Evolutionary conservation across 1,140 invertebrate species (phyloP).

Genomic region (Calliphora vicina): DNA sequence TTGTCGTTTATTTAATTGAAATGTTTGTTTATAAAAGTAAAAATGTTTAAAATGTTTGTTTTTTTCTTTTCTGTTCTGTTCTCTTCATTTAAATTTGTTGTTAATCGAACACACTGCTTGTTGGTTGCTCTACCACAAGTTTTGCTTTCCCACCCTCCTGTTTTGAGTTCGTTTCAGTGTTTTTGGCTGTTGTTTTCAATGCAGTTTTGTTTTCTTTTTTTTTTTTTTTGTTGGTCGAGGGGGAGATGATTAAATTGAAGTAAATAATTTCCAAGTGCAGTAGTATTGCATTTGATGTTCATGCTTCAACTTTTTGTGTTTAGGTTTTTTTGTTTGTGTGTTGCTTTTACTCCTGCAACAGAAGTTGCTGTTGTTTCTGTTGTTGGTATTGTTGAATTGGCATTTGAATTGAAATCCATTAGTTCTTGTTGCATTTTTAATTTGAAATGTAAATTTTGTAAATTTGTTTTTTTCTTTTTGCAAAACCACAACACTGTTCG

Average conservation of each 20-base stretch:
- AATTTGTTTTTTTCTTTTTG: conserved; percentile 4
- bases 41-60: too few species aligned
- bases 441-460: conserved; percentile 30
- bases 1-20: neutral
- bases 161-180: neutral
- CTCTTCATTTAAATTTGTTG: neutral
- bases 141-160: neutral
- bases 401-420: conserved; percentile 31
- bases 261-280: neutral
- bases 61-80: too few species aligned
- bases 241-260: neutral
- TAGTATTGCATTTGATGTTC: neutral
- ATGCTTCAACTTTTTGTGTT: neutral
- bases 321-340: neutral
- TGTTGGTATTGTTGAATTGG: conserved; percentile 24
- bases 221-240: neutral
- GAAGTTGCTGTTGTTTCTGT: conserved; percentile 3
- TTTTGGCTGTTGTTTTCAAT: neutral
- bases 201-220: neutral
- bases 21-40: neutral
- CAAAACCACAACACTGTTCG: neutral
- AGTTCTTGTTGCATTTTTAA: conserved; percentile 30
- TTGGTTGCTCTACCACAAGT: neutral
- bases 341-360: neutral
- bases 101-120: neutral